phyloP scores from a whole-genome alignment of 2,113 vertebrate genomes.

The Nibea albiflora region DNA sequence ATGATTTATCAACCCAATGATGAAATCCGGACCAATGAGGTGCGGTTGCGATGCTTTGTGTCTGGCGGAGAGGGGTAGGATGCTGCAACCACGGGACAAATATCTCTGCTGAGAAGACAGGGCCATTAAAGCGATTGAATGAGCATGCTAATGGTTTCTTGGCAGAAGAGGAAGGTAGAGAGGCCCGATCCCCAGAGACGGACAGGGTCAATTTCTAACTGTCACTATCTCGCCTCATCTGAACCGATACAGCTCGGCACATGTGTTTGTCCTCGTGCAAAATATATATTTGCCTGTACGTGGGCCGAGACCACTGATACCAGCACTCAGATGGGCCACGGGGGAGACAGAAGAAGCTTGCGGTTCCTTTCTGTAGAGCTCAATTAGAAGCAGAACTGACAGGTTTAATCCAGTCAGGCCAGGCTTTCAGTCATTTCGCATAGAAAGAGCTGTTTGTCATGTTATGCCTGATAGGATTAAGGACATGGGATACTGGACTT shows the following conservation, averaged over 20 bases:
- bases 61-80: conserved; percentile 1
- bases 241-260: conserved; percentile 1
- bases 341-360: conserved; percentile 40
- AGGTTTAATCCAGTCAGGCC: conserved; percentile 51
- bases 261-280: not conserved
- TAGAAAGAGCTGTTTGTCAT: conserved; percentile 59
- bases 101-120: conserved; percentile 52
- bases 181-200: conserved; percentile 33
- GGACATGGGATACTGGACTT: conserved; percentile 53
- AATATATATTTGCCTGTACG: conserved; percentile 8
- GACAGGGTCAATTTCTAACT: conserved; percentile 32
- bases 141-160: conserved; percentile 72
- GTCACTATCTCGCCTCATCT: conserved; percentile 22
- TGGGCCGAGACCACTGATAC: conserved; percentile 10
- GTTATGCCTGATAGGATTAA: conserved; percentile 64
- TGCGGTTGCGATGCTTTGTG: conserved; percentile 25
- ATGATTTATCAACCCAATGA: conserved; percentile 19
- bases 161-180: conserved; percentile 52
- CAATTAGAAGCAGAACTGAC: conserved; percentile 57
- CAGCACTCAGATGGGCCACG: conserved; percentile 48
- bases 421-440: conserved; percentile 52
- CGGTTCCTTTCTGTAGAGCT: conserved; percentile 33
- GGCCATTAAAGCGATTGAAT: conserved; percentile 67
- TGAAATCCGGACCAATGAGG: not conserved
- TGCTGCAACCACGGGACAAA: conserved; percentile 45